Percentiles rank a stretch among this genome's conserved stretches.
Conservation (phyloP, 2,797 vertebrate species). For the Gobionotothen gibberifrons region DNA sequence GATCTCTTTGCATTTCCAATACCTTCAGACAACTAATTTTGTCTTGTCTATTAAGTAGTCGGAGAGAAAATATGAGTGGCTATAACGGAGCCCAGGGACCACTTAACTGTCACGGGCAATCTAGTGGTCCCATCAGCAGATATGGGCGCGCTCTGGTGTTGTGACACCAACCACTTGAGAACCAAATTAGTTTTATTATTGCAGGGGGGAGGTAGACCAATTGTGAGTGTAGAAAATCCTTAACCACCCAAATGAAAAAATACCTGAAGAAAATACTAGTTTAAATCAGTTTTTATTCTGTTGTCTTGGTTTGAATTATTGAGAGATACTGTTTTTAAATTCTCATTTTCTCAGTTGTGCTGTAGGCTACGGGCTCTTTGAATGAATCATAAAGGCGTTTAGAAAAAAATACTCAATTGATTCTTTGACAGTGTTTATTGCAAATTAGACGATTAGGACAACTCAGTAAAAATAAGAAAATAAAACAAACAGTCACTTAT, state of each 20-base stretch:
- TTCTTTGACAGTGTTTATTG: constrained; percentile 84
- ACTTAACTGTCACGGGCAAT: constrained; percentile 95
- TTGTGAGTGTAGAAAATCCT: constrained; percentile 24
- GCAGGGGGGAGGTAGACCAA: constrained; percentile 15
- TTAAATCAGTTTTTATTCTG: constrained; percentile 22
- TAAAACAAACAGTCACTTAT: constrained; percentile 41
- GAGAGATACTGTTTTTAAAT: background rate
- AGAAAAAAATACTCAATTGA: constrained; percentile 47
- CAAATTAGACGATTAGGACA: constrained; percentile 77
- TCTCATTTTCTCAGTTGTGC: background rate
- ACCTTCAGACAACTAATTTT: constrained; percentile 94
- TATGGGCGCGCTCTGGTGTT: constrained; percentile 44
- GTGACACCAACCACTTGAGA: constrained; percentile 76
- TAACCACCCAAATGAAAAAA: constrained; percentile 25
- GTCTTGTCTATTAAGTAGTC: constrained; percentile 90
- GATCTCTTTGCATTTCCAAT: constrained; percentile 94
- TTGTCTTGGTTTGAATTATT: constrained; percentile 9
- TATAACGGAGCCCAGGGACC: constrained; percentile 88
- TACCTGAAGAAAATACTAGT: background rate
- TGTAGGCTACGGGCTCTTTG: background rate
- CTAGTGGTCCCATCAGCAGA: constrained; percentile 71
- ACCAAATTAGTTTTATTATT: constrained; percentile 71
- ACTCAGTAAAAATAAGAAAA: constrained; percentile 51
- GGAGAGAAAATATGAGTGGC: constrained; percentile 88
- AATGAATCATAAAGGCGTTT: constrained; percentile 25